These are phyloP conservation scores for Calonectris borealis DNA, from an alignment of 2,113 vertebrate species.

Conservation along the genomic window DNA sequence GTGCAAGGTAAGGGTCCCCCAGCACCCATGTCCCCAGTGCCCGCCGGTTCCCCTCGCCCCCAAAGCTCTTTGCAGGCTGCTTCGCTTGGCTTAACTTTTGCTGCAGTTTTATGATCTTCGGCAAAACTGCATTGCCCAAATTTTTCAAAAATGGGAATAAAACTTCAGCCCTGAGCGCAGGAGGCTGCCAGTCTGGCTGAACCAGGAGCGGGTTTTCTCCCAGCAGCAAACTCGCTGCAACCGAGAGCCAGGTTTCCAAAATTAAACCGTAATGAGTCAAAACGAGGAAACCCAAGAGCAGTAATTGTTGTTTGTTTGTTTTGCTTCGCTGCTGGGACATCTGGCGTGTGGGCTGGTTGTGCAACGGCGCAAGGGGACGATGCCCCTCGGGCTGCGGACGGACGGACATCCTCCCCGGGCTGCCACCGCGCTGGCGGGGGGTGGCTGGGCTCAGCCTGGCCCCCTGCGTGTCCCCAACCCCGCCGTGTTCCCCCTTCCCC, in stretches of 20 bases:
- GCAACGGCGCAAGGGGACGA: not conserved
- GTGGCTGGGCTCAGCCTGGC: not conserved
- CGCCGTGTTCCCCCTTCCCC: fast-evolving
- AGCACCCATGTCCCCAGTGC: not conserved
- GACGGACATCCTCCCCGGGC: not conserved
- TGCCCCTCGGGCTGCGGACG: not conserved
- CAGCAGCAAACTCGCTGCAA: not conserved
- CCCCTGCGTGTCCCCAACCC: not conserved
- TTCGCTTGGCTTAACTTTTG: not conserved
- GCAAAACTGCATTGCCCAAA: not conserved
- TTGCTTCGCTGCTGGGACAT: slow-evolving; percentile 42
- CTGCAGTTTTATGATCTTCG: not conserved
- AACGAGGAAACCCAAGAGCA: slow-evolving; percentile 33
- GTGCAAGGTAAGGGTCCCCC: slow-evolving; percentile 78
- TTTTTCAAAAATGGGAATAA: not conserved
- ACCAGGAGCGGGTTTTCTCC: not conserved
- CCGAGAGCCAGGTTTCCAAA: slow-evolving; percentile 31
- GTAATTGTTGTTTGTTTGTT: slow-evolving; percentile 65
- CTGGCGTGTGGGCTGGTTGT: slow-evolving; percentile 40
- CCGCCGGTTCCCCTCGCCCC: fast-evolving
- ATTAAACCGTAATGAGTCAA: slow-evolving; percentile 53
- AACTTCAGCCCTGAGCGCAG: not conserved
- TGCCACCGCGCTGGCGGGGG: not conserved
- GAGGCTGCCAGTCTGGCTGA: not conserved
- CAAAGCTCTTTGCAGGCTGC: not conserved